A percentile compares a stretch with the other conserved stretches of the same genome.
phyloP scores from a whole-genome alignment of 2,113 vertebrate genomes.

The Rhagologus leucostigma region DNA sequence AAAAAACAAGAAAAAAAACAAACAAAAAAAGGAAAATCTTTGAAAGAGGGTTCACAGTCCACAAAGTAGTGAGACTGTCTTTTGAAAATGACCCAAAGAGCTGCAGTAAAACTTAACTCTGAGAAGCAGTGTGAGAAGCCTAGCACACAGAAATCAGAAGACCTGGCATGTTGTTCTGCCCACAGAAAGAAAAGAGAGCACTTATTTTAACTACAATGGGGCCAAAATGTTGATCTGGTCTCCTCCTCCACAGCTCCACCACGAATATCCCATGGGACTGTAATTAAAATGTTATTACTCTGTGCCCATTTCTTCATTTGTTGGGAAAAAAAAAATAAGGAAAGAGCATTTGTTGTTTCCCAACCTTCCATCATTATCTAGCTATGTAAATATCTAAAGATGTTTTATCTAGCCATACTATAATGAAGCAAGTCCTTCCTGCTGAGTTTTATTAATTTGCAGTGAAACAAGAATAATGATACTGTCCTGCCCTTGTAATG shows the following conservation, averaged over 20 bases:
- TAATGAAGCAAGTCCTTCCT: background rate
- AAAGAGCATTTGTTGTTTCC: background rate
- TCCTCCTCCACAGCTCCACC: background rate
- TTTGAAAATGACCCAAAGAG: background rate
- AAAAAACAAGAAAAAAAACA: background rate
- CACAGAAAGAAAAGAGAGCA: background rate
- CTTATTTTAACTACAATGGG: background rate
- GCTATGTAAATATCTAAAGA: background rate
- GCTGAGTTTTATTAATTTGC: slow-evolving; percentile 4
- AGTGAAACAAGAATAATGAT: background rate
- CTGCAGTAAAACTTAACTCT: background rate
- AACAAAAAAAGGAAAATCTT: background rate
- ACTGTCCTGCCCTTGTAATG: background rate
- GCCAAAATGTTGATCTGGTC: background rate
- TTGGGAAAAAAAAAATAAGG: background rate
- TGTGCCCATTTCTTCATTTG: background rate
- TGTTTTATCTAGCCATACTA: background rate
- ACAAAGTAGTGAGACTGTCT: background rate
- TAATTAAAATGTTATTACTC: background rate
- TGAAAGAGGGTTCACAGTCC: background rate
- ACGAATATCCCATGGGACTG: background rate
- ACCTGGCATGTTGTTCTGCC: background rate
- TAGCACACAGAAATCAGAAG: background rate
- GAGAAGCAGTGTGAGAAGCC: background rate
- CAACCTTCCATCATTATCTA: background rate